A percentile compares a stretch with the other conserved stretches of the same genome.
Conservation (phyloP, 2,888 invertebrate genomes). For the Volucella zonaria region DNA sequence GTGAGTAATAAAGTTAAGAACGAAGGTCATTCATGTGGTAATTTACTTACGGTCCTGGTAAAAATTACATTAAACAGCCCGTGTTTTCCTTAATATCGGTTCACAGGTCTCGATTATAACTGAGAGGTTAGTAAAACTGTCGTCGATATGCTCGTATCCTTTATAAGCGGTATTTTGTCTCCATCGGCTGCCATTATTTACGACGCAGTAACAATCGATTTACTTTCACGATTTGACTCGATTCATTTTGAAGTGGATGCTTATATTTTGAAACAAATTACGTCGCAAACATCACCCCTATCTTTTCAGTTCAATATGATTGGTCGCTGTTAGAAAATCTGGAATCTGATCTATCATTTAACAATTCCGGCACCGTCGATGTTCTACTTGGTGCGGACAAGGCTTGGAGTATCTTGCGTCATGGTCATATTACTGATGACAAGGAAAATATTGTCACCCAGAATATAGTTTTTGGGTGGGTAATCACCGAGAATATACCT, state of each 20-base stretch:
- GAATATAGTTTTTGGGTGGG: neutral
- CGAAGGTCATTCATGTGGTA: neutral
- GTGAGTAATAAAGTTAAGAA: no score
- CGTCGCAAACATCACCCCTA: no score
- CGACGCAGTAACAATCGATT: neutral
- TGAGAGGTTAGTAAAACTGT: neutral
- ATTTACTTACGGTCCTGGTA: neutral
- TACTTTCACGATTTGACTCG: neutral
- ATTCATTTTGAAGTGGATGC: neutral
- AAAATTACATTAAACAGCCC: neutral
- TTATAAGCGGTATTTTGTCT: conserved; percentile 2
- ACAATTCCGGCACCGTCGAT: no score
- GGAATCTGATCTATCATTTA: no score
- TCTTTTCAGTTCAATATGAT: no score
- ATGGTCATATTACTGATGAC: no score
- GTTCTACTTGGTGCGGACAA: no score
- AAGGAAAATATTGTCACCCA: neutral
- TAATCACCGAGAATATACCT: conserved; percentile 4
- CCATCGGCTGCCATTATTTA: neutral
- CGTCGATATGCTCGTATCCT: neutral
- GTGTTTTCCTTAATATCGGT: neutral
- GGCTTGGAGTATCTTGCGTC: no score
- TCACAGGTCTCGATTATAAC: neutral
- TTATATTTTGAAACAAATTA: no score
- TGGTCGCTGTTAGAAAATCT: no score